Evolutionary conservation across 2,888 invertebrate genomes (phyloP), one percentile per base, ranked within the genome.

Genomic region (Tridacna gigas): DNA sequence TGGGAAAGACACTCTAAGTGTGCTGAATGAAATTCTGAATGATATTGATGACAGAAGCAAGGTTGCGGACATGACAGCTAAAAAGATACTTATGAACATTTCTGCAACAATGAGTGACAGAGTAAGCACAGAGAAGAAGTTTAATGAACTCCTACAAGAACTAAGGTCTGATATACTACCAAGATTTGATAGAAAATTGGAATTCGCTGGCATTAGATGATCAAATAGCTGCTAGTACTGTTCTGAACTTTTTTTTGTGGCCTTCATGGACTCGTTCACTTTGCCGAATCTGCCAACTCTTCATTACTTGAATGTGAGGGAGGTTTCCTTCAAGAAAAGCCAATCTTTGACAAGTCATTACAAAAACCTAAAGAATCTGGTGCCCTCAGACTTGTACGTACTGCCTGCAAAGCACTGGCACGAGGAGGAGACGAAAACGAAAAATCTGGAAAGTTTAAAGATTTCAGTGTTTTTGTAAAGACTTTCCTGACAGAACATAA

Each of bases 231-330:
- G 79, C 71, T 48, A 74, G 86, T 60, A 63, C 28, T 51, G 48
- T 89, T 13, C 69, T 84, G 15, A 88, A 86, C 60, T 89, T 90
- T 69, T n/a, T 89, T 89, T 63, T 89, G 89, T 80, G 89, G 88
- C 15, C 74, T 88, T 9, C 89, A 89, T 67, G 66, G 79, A 9
- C 51, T 87, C 11, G 86, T 89, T 0, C 84, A 87, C 47, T 77
- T 87, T 56, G 88, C 89, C n/a, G 87, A 90, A 48, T 65, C 75
- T 60, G 48, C 81, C 18, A 79, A 83, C 26, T 56, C 37, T 13
- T 45, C 76, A 22, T 25, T 86, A 7, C 67, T 67, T 20, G 78
- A 74, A 71, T 75, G 74, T 48, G 83, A 89, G 61, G 80, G 75
- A 11, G 77, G 63, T 26, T 77, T 75, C 45, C 71, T 81, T 71